A percentile compares a stretch with the other conserved stretches of the same genome.
Evolutionary conservation across 2,797 vertebrate species (phyloP).

Genomic region (Pyrocephalus nanus): DNA sequence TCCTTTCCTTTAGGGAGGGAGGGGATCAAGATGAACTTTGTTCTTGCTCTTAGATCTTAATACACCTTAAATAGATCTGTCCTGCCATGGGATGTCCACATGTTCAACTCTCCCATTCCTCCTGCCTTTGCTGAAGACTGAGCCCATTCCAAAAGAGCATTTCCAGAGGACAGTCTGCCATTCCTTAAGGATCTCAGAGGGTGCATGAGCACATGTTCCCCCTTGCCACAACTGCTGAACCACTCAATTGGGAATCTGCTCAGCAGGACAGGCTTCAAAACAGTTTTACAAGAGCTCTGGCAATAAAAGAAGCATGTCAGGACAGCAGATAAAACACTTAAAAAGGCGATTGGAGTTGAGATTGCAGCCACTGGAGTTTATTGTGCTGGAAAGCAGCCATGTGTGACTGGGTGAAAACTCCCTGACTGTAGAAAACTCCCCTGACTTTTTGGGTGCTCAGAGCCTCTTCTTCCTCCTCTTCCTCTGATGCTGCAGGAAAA

Average conservation of each 20-base stretch:
- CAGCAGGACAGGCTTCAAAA: slow-evolving; percentile 9
- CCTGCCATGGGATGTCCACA: background rate
- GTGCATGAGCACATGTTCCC: fast-evolving
- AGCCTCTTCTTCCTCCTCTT: background rate
- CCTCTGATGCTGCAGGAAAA: background rate
- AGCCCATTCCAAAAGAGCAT: slow-evolving; percentile 1
- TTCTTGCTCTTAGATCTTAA: background rate
- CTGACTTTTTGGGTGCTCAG: background rate
- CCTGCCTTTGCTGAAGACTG: background rate
- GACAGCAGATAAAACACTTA: background rate
- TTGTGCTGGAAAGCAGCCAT: background rate
- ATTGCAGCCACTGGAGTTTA: background rate
- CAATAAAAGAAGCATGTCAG: background rate
- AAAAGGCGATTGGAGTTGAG: background rate
- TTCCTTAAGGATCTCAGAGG: slow-evolving; percentile 4
- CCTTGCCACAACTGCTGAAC: background rate
- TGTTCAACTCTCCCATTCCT: slow-evolving; percentile 1
- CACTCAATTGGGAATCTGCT: background rate
- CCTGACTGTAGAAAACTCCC: background rate
- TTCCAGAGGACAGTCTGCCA: slow-evolving; percentile 45
- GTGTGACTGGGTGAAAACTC: background rate
- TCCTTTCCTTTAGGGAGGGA: background rate
- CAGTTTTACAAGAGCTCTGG: background rate
- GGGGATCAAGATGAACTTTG: background rate
- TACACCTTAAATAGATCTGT: background rate